A percentile compares a stretch with the other conserved stretches of the same genome.
phyloP scores from a whole-genome alignment of 2,113 vertebrate genomes.

The Epinephelus fuscoguttatus region DNA sequence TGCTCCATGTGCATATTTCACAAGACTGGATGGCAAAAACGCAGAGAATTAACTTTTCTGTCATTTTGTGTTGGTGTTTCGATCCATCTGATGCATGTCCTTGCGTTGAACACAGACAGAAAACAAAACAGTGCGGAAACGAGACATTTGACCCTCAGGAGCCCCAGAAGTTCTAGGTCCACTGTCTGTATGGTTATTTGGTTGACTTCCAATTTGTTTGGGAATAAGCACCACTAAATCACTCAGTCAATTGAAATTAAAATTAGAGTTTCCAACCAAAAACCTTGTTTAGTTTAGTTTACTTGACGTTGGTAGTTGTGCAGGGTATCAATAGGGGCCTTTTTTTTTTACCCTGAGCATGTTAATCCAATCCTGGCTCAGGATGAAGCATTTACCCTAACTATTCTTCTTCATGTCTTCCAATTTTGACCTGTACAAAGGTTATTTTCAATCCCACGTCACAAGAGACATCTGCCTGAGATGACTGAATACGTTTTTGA shows the following conservation, averaged over 20 bases:
- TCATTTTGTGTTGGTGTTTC: too few relatives aligned
- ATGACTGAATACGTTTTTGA: not conserved
- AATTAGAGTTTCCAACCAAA: not conserved
- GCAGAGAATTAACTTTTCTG: too few relatives aligned
- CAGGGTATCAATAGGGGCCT: not conserved
- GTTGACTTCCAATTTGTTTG: not conserved
- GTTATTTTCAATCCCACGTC: slow-evolving; percentile 15
- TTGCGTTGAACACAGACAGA: too few relatives aligned
- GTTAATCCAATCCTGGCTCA: not conserved
- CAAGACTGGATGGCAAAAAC: too few relatives aligned
- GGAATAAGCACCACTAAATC: not conserved
- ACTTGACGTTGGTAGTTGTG: not conserved
- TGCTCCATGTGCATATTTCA: too few relatives aligned
- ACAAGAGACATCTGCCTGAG: slow-evolving; percentile 12
- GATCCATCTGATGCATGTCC: too few relatives aligned
- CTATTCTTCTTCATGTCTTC: not conserved
- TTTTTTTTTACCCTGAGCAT: too few relatives aligned
- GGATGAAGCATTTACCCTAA: not conserved
- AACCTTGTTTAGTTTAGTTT: not conserved
- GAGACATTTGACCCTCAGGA: too few relatives aligned
- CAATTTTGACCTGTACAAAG: not conserved
- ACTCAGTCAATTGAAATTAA: not conserved
- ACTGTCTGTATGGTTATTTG: not conserved
- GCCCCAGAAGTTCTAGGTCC: not conserved
- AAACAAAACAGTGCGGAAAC: too few relatives aligned